Evolutionary conservation across 2,113 vertebrate genomes (phyloP), one percentile per base, ranked within the genome.

Genomic region (Nothocercus nigrocapillus): DNA sequence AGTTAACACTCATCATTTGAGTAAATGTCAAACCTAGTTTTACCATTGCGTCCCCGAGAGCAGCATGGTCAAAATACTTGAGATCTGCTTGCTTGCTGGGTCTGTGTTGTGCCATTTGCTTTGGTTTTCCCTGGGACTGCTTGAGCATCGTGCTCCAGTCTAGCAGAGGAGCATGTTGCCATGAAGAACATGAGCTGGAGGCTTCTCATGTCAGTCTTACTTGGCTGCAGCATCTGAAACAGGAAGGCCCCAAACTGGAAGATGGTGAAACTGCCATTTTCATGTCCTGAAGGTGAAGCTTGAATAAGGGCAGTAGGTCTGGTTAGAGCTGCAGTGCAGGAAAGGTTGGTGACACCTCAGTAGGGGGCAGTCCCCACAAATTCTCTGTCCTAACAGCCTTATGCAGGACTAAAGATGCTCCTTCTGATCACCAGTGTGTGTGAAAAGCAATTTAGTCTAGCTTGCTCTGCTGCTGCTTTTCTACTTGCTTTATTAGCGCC

Each of bases 361-460:
- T n/a, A 20, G 34, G 25, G 2, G 36, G 27, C 16, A 13, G 22
- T 49, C 32, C 4, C 21, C 32, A 2, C n/a, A 12, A 13, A n/a
- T 58, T 63, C 51, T 44, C 14, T 19, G 5, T 5, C 7, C 15
- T 14, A 38, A 2, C 6, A 25, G 28, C 69, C 30, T n/a, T 12
- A 2, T 0, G 0, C 20, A 3, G 53, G 2, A 14, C 11, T 36
- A 16, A 58, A n/a, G 42, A 32, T 12, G 36, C 3, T 73, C 28
- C 16, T 24, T 32, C 24, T 9, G 19, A 7, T 67, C 11, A 4
- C 15, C 14, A 12, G 13, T 7, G 0, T 6, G 7, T 32, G 75
- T 62, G 3, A 56, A 27, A 40, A 0, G 3, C 30, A 18, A 0
- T 15, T 51, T 17, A 13, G 17, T 7, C 3, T 7, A 32, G 18